A percentile compares a stretch with the other conserved stretches of the same genome.
These are phyloP conservation scores for Coturnix japonica DNA, from an alignment of 2,113 vertebrate genomes.

Conservation along the genomic window DNA sequence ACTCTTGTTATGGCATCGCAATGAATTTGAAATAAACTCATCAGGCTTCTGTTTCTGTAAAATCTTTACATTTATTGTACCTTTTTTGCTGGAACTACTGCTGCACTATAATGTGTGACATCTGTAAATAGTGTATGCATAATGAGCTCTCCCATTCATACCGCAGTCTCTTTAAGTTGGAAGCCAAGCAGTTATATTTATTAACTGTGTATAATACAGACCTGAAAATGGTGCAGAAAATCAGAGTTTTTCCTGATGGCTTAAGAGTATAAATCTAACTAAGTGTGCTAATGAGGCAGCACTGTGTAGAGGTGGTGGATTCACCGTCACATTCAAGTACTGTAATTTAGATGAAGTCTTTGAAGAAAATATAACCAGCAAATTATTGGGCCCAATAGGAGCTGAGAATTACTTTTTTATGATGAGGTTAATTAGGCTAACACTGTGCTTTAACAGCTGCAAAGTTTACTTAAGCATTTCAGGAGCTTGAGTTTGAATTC, in stretches of 20 bases:
- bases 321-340: background rate
- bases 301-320: background rate
- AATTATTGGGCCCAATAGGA: background rate
- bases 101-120: background rate
- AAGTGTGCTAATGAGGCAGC: background rate
- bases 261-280: background rate
- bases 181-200: background rate
- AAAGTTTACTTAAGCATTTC: background rate
- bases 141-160: background rate
- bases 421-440: constrained; percentile 3
- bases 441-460: constrained; percentile 5
- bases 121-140: background rate
- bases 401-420: background rate
- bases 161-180: background rate
- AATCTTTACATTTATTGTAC: background rate
- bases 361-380: constrained; percentile 31
- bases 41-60: background rate
- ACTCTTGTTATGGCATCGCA: background rate
- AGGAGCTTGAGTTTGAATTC: background rate
- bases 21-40: background rate
- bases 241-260: background rate
- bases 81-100: background rate
- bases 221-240: background rate
- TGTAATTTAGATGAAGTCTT: constrained; percentile 27
- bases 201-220: background rate